Evolutionary conservation across 2,797 vertebrate species (phyloP).

Genomic region (Bovichtus diacanthus): DNA sequence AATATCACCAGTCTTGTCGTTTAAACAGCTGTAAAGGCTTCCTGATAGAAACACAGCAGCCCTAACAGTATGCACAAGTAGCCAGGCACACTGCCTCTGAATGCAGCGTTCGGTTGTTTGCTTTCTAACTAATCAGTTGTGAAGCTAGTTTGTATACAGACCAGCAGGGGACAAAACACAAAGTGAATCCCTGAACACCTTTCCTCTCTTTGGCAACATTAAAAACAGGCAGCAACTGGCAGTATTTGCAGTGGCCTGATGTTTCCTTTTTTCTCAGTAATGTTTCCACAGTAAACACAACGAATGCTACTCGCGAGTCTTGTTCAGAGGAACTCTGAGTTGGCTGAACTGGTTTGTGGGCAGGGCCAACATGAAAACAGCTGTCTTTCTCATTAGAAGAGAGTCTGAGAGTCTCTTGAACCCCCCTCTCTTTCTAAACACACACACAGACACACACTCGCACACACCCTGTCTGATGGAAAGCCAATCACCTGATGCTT

Average conservation of each 20-base stretch:
- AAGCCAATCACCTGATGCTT: slow-evolving; percentile 76
- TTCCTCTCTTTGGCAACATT: slow-evolving; percentile 48
- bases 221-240: slow-evolving; percentile 23
- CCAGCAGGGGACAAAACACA: slow-evolving; percentile 41
- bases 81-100: not conserved
- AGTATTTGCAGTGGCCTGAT: slow-evolving; percentile 40
- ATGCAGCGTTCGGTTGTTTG: not conserved
- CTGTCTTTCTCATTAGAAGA: slow-evolving; percentile 80
- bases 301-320: slow-evolving; percentile 45
- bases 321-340: slow-evolving; percentile 42
- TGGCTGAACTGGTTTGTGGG: slow-evolving; percentile 72
- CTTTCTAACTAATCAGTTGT: slow-evolving; percentile 13
- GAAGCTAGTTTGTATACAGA: slow-evolving; percentile 28
- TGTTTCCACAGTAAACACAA: slow-evolving; percentile 53
- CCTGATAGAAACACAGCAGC: not conserved
- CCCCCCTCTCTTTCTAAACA: slow-evolving; percentile 8
- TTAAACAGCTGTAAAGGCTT: too few relatives aligned
- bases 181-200: slow-evolving; percentile 42
- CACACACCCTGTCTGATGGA: slow-evolving; percentile 48
- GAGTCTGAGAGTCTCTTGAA: slow-evolving; percentile 34
- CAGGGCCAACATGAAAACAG: slow-evolving; percentile 73
- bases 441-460: not conserved
- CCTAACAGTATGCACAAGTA: not conserved
- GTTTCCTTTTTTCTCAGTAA: slow-evolving; percentile 42
- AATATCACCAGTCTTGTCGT: too few relatives aligned